Base-by-base conservation (phyloP, 2,888 invertebrate species). In the Nasonovia ribisnigri region DNA sequence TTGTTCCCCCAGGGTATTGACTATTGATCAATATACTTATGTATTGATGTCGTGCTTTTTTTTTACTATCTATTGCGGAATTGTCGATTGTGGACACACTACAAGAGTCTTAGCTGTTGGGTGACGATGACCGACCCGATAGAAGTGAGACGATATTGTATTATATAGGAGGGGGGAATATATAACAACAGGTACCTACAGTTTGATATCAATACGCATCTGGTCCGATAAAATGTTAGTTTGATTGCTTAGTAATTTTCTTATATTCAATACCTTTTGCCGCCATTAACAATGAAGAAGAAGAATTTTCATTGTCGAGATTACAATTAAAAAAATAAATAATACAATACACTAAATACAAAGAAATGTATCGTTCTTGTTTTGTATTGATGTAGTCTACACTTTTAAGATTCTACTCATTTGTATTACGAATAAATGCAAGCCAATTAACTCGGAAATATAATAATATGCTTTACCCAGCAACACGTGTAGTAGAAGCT, bases 1-100 rank as follows among this genome's bases (percentile, higher is more conserved):
- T 93, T 42, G 26, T 88, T 88, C 67, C 88, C 88, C 29, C 10
- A 29, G 90, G 90, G 46, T 86, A 43, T 86, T 84, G 42, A 57
- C 87, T 77, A 88, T 92, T 93, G 86, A 88, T 29, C 84, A 36
- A 42, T 42, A 36, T 51, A 46, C 51, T 60, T 90, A 87, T 67
- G 90, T 51, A 93, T 51, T 67, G 86, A 90, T 87, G n/a, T 87
- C n/a, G 84, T 48, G 84, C 86, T 90, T 93, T 90, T 51, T 90
- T 51, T 84, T 46, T 11, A 46, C 84, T 42, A 60, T 51, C n/a
- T 46, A 60, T 54, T n/a, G 57, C 42, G 51, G 48, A 42, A 26
- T 46, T 13, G 54, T 84, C 46, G 29, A 57, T 57, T 42, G 67
- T 77, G 84, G 84, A 92, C 51, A 54, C 43, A 51, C 36, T 42